Evolutionary conservation across 1,140 invertebrate species (phyloP).

Genomic region (Apis laboriosa): DNA sequence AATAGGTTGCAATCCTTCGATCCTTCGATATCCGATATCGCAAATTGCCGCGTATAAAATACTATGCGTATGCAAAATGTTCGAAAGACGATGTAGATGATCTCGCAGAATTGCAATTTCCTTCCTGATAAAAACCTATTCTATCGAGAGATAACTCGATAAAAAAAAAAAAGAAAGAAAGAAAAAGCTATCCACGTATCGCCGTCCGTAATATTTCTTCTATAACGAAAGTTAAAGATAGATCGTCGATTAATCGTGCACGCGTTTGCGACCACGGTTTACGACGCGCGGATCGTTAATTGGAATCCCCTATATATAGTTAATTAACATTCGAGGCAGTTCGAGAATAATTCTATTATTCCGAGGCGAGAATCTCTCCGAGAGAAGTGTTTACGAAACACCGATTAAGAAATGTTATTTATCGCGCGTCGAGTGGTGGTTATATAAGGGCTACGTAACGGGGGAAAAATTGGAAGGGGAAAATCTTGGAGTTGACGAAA

Average conservation of each 20-base stretch:
- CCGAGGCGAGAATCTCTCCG: neutral
- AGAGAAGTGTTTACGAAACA: neutral
- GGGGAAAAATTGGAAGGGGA: neutral
- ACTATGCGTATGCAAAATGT: too few relatives aligned
- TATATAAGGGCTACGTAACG: conserved; percentile 1
- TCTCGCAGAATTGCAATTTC: conserved; percentile 1
- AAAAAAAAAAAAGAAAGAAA: too few relatives aligned
- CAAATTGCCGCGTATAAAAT: too few relatives aligned
- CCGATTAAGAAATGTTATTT: conserved; percentile 6
- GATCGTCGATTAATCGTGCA: neutral
- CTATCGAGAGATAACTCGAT: too few relatives aligned
- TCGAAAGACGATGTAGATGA: neutral
- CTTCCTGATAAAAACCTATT: neutral
- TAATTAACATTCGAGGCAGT: conserved; percentile 23
- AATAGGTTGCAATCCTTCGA: too few relatives aligned
- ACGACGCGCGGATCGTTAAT: conserved; percentile 23
- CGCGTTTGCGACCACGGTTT: neutral
- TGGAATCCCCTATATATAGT: neutral
- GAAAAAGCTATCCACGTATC: too few relatives aligned
- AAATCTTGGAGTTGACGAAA: conserved; percentile 1
- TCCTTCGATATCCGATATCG: too few relatives aligned
- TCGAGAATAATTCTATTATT: neutral
- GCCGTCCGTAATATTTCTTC: too few relatives aligned
- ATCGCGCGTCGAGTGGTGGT: neutral
- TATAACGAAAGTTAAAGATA: too few relatives aligned